These are phyloP conservation scores for Heterodera filipjevi DNA, from an alignment of 2,888 invertebrate species.

Conservation along the genomic window DNA sequence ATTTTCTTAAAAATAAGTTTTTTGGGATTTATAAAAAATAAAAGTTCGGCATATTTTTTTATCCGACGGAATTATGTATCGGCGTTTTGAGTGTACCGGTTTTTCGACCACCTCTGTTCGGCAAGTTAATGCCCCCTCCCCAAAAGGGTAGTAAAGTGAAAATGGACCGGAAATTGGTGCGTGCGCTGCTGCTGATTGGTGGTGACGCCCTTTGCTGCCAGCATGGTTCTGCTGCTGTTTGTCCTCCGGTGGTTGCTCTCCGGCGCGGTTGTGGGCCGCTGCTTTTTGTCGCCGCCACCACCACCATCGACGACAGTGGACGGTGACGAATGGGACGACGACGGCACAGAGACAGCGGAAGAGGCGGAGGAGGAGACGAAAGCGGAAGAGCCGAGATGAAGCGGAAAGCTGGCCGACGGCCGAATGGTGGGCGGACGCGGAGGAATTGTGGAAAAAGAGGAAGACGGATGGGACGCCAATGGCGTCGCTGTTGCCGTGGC, in stretches of 20 bases:
- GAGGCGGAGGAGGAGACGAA: background rate
- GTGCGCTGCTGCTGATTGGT: background rate
- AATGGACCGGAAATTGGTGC: background rate
- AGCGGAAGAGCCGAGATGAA: background rate
- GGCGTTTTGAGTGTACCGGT: no score
- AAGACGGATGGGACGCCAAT: background rate
- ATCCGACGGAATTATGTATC: no score
- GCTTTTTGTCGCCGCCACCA: background rate
- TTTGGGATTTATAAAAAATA: no score
- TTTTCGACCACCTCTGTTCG: no score
- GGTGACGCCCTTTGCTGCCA: background rate
- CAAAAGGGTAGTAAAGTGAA: background rate
- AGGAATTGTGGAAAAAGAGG: background rate
- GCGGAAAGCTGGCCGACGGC: slow-evolving; percentile 21
- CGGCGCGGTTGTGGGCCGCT: background rate
- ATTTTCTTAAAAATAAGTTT: no score
- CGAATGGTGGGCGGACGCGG: slow-evolving; percentile 10
- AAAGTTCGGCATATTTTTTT: no score
- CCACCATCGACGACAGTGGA: background rate
- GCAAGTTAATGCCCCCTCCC: no score
- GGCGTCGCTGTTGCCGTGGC: background rate
- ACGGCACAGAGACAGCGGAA: background rate
- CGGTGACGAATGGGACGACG: background rate
- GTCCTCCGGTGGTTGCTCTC: background rate
- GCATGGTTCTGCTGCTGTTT: background rate